These are phyloP conservation scores for Camponotus floridanus DNA, from an alignment of 1,140 invertebrate genomes.

Conservation along the genomic window DNA sequence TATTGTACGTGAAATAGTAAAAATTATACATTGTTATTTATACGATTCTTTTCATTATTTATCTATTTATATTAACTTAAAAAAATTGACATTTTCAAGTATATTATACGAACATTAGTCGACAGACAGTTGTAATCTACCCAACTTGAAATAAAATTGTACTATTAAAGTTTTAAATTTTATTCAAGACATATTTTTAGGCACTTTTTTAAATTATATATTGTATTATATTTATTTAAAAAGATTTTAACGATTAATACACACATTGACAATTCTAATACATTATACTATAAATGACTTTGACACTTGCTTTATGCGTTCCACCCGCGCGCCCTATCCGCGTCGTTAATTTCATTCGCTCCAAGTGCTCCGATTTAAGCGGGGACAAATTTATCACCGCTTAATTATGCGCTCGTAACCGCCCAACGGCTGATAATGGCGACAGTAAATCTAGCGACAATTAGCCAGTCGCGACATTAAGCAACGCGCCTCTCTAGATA, in stretches of 20 bases:
- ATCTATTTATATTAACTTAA: not conserved
- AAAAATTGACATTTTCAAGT: not conserved
- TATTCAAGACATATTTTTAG: not conserved
- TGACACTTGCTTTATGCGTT: not conserved
- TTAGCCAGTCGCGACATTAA: slow-evolving; percentile 33
- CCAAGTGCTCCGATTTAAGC: slow-evolving; percentile 7
- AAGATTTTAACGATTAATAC: not conserved
- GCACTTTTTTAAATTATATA: too few relatives aligned
- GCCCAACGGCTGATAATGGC: slow-evolving; percentile 40
- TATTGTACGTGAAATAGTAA: not conserved
- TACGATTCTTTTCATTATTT: not conserved
- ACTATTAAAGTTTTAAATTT: not conserved
- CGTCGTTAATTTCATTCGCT: slow-evolving; percentile 41
- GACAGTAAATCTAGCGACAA: slow-evolving; percentile 43
- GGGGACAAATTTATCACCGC: slow-evolving; percentile 43
- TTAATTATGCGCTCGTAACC: slow-evolving; percentile 29
- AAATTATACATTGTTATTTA: not conserved
- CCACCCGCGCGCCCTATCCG: not conserved
- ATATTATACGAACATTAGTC: not conserved
- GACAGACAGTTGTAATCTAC: not conserved
- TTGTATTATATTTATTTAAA: not conserved
- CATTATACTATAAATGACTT: not conserved
- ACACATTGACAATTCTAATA: not conserved
- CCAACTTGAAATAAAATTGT: not conserved
- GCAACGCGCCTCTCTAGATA: not conserved